Percentiles rank a stretch among this genome's conserved stretches.
Evolutionary conservation across 2,888 invertebrate genomes (phyloP).

Genomic region (Cepaea hortensis): DNA sequence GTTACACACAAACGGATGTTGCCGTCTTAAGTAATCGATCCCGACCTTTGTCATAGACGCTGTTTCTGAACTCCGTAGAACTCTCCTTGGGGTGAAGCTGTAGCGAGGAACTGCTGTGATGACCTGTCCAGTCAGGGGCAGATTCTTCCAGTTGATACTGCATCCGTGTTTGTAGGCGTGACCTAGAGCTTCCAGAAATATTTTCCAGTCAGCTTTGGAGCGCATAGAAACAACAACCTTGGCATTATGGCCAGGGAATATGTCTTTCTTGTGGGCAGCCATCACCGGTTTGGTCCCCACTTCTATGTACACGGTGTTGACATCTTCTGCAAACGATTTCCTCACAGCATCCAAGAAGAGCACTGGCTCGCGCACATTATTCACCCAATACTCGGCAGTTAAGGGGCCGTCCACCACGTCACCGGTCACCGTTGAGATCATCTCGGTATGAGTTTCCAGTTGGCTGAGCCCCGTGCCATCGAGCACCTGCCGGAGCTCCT

Average conservation of each 20-base stretch:
- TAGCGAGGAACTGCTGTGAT: slow-evolving; percentile 57
- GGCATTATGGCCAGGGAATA: slow-evolving; percentile 49
- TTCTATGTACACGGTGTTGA: slow-evolving; percentile 59
- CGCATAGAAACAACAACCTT: slow-evolving; percentile 48
- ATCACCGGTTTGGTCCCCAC: slow-evolving; percentile 65
- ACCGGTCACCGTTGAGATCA: slow-evolving; percentile 63
- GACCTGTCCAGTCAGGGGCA: slow-evolving; percentile 34
- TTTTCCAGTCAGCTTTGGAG: slow-evolving; percentile 38
- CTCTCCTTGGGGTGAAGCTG: slow-evolving; percentile 51
- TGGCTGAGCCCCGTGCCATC: slow-evolving; percentile 32
- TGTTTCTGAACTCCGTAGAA: slow-evolving; percentile 32
- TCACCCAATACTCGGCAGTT: slow-evolving; percentile 60
- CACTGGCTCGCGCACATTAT: slow-evolving; percentile 61
- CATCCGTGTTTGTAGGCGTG: slow-evolving; percentile 11
- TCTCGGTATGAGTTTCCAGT: background rate
- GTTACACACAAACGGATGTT: slow-evolving; percentile 43
- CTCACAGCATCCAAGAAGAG: slow-evolving; percentile 56
- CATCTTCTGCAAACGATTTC: slow-evolving; percentile 33
- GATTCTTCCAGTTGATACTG: slow-evolving; percentile 46
- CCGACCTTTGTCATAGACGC: slow-evolving; percentile 34
- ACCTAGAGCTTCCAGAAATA: slow-evolving; percentile 43
- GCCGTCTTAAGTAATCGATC: slow-evolving; percentile 6
- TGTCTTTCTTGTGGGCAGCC: slow-evolving; percentile 52
- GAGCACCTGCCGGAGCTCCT: slow-evolving; percentile 51
- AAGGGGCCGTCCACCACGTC: slow-evolving; percentile 38